Percentiles rank a stretch among this genome's conserved stretches.
Conservation (phyloP, 2,113 vertebrate species). For the Tretioscincus oriximinensis region DNA sequence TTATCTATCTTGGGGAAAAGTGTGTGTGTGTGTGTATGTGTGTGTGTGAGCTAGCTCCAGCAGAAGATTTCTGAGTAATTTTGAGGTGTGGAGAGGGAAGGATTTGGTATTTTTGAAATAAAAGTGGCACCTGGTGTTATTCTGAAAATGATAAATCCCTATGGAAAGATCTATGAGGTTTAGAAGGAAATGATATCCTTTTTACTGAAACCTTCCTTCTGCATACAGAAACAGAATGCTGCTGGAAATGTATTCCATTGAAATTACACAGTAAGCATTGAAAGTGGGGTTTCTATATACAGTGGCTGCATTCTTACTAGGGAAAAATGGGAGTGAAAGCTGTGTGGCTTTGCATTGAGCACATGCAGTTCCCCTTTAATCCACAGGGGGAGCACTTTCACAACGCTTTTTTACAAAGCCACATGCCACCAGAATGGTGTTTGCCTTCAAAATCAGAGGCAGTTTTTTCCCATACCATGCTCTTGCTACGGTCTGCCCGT, state of each 20-base stretch:
- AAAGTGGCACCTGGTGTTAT: constrained; percentile 65
- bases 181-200: neutral
- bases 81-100: constrained; percentile 22
- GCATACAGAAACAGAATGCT: neutral
- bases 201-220: neutral
- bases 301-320: neutral
- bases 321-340: too few relatives aligned
- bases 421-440: too few relatives aligned
- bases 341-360: too few relatives aligned
- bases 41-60: constrained; percentile 28
- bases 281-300: constrained; percentile 21
- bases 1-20: too few relatives aligned
- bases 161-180: constrained; percentile 25
- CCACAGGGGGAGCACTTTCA: too few relatives aligned
- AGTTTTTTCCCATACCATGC: too few relatives aligned
- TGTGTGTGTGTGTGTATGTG: too few relatives aligned
- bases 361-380: too few relatives aligned
- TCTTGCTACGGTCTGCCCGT: neutral
- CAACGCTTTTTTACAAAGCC: too few relatives aligned
- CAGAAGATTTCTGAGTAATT: constrained; percentile 50
- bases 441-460: too few relatives aligned
- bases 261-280: constrained; percentile 20
- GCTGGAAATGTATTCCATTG: neutral
- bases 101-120: constrained; percentile 60
- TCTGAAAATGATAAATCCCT: constrained; percentile 49